These are phyloP conservation scores for Glossophaga mutica DNA, from an alignment of 2,797 vertebrate species.

Conservation along the genomic window DNA sequence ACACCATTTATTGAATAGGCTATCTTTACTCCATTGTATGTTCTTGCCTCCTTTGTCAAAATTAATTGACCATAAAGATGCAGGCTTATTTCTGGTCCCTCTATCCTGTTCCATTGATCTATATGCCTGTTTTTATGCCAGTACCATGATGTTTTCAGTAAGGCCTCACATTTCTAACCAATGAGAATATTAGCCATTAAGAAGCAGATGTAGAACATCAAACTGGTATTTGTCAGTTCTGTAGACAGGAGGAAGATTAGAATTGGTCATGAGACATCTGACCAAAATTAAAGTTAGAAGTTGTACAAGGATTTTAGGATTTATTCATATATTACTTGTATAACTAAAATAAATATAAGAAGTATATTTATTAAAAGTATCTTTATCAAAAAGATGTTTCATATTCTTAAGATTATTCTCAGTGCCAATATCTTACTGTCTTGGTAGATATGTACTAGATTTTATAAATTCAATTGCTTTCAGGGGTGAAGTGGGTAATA, in stretches of 20 bases:
- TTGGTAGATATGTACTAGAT: neutral
- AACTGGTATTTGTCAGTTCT: neutral
- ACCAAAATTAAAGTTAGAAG: neutral
- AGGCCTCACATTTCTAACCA: neutral
- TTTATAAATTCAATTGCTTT: neutral
- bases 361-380: no score
- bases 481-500: neutral
- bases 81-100: neutral
- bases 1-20: neutral
- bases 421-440: neutral
- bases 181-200: neutral
- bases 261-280: neutral
- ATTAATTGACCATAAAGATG: neutral
- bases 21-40: neutral
- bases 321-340: neutral
- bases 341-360: neutral
- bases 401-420: neutral
- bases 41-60: neutral
- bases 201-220: neutral
- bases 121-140: neutral
- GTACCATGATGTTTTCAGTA: neutral
- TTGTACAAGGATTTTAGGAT: neutral
- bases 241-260: neutral
- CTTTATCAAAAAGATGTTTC: neutral
- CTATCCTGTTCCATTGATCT: neutral